These are phyloP conservation scores for Erpetoichthys calabaricus DNA, from an alignment of 2,797 vertebrate genomes.

Conservation along the genomic window DNA sequence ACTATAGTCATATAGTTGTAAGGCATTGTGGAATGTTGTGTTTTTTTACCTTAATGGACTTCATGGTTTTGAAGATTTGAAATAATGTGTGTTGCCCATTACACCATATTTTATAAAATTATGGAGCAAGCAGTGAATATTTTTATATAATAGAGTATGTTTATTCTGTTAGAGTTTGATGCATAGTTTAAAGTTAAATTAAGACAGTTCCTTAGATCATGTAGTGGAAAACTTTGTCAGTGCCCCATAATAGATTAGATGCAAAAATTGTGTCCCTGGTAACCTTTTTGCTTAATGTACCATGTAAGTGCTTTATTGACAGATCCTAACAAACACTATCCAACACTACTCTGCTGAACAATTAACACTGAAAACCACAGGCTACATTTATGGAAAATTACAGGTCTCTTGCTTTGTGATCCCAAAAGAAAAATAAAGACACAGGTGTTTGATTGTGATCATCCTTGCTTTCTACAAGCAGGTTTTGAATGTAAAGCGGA, in stretches of 20 bases:
- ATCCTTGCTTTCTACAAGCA: not conserved
- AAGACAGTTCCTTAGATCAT: too few species aligned
- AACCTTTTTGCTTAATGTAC: slow-evolving; percentile 68
- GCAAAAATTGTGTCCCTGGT: slow-evolving; percentile 53
- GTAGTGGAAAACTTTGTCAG: slow-evolving; percentile 52
- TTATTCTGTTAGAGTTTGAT: too few species aligned
- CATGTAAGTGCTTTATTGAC: slow-evolving; percentile 33
- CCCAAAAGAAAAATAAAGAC: slow-evolving; percentile 2
- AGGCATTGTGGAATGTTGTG: too few species aligned
- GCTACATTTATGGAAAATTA: slow-evolving; percentile 56
- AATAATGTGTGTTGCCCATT: too few species aligned
- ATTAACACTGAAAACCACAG: slow-evolving; percentile 41
- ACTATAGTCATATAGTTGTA: too few species aligned
- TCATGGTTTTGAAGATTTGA: too few species aligned
- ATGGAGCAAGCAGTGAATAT: too few species aligned
- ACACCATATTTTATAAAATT: too few species aligned
- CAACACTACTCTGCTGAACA: slow-evolving; percentile 12
- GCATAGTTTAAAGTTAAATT: too few species aligned
- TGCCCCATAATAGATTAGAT: slow-evolving; percentile 39
- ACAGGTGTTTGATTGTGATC: not conserved
- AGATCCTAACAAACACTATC: slow-evolving; percentile 8
- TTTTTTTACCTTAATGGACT: too few species aligned
- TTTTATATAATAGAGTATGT: too few species aligned
- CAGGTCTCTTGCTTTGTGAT: slow-evolving; percentile 44
- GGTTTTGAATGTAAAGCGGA: not conserved